Conservation (phyloP, 1,140 invertebrate genomes). For the Drosophila varians region DNA sequence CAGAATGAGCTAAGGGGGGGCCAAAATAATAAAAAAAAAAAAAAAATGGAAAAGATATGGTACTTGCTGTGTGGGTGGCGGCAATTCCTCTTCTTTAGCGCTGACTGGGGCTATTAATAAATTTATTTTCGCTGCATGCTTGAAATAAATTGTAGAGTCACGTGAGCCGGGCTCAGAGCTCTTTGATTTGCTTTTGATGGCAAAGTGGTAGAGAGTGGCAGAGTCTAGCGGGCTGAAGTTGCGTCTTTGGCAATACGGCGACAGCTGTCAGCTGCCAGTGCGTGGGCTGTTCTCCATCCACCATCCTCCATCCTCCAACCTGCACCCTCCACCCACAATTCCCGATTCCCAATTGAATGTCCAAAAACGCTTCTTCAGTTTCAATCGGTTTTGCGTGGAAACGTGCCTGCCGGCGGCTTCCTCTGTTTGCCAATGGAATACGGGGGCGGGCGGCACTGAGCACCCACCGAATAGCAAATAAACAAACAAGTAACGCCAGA, state of each 20-base stretch:
- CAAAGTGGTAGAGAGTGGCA: background rate
- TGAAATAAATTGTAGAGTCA: conserved; percentile 77
- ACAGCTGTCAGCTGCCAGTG: conserved; percentile 69
- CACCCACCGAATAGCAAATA: conserved; percentile 8
- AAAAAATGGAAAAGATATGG: conserved; percentile 19
- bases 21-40: background rate
- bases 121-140: conserved; percentile 74
- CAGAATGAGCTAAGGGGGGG: conserved; percentile 1
- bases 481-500: conserved; percentile 22
- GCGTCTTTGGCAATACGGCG: conserved; percentile 53
- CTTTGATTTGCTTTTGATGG: conserved; percentile 73
- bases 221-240: background rate
- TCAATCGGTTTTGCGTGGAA: conserved; percentile 56
- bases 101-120: conserved; percentile 72
- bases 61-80: conserved; percentile 64
- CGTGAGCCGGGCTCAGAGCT: conserved; percentile 50
- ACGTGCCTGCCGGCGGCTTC: conserved; percentile 51
- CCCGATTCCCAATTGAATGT: conserved; percentile 55
- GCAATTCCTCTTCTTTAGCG: conserved; percentile 53
- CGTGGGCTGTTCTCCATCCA: conserved; percentile 11
- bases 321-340: too few species aligned
- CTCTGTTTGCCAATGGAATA: conserved; percentile 64
- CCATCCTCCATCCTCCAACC: too few species aligned
- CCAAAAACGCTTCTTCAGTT: conserved; percentile 67
- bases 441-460: conserved; percentile 20